Base-by-base conservation (phyloP, 2,113 vertebrate genomes). In the Heterotis niloticus region DNA sequence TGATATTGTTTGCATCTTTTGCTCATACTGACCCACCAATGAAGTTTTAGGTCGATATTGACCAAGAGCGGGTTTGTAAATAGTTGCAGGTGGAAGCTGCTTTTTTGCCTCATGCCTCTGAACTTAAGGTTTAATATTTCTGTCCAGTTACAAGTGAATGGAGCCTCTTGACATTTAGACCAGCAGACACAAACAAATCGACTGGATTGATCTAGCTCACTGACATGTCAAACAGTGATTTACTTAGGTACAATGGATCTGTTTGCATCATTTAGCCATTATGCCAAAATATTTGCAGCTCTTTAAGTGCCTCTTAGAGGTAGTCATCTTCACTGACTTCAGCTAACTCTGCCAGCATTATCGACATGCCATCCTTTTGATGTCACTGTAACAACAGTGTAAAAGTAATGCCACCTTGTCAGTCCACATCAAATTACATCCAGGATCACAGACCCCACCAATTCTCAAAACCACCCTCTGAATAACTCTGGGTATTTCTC, bases 301-400 rank as follows among this genome's bases (percentile, higher is more conserved):
- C 18, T 24, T 34, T 78, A 68, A 78, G 52, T 18, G 24, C 51
- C 52, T 69, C 64, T 69, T 78, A 59, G n/a, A 54, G 23, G 65
- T 59, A 1, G 51, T 52, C 24, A 20, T 68, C 52, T 56, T 66
- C 54, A 17, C 11, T 18, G 24, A 23, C 18, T 20, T 24, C 52
- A 67, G 76, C 57, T 78, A 12, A 67, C 24, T 26, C 52, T 16
- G 12, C 24, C 23, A n/a, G 11, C 23, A 78, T 78, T 78, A 78
- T 54, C 57, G 54, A 78, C 51, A 78, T 17, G 65, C 51, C 26
- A 68, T 54, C 65, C 76, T 77, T 73, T 75, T 80, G 76, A 85
- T 80, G 75, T 59, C 80, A 83, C 79, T 57, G 81, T 80, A 80
- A 83, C 72, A 83, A 80, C 72, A 81, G 71, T 83, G 80, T 78